These are phyloP conservation scores for Ennomos erosarius DNA, from an alignment of 2,888 invertebrate genomes.

Conservation along the genomic window DNA sequence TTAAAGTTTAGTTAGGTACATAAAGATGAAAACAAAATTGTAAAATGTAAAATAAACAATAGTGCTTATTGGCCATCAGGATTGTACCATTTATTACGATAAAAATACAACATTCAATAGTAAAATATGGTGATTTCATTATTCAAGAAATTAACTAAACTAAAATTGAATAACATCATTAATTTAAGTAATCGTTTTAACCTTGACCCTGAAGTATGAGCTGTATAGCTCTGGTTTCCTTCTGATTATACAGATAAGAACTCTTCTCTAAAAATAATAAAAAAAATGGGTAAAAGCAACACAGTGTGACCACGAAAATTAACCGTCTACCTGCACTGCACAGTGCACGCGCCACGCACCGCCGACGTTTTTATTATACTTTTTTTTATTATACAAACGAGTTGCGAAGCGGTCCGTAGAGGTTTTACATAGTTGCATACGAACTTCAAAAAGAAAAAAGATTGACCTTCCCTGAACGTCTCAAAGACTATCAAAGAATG, in stretches of 20 bases:
- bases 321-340: constrained; percentile 54
- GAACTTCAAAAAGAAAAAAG: constrained; percentile 15
- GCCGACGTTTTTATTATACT: constrained; percentile 36
- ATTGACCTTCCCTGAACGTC: constrained; percentile 19
- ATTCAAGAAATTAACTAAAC: too few species aligned
- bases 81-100: too few species aligned
- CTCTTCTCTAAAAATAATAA: constrained; percentile 1
- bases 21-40: too few species aligned
- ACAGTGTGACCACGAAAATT: constrained; percentile 29
- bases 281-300: constrained; percentile 13
- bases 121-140: too few species aligned
- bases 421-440: constrained; percentile 9
- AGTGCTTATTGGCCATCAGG: too few species aligned
- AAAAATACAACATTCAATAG: too few species aligned
- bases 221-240: too few species aligned
- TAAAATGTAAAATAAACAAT: too few species aligned
- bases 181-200: too few species aligned
- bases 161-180: too few species aligned
- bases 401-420: constrained; percentile 22
- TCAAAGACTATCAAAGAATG: constrained; percentile 23
- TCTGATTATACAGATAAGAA: not conserved
- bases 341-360: constrained; percentile 43
- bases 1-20: too few species aligned
- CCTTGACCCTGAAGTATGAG: too few species aligned
- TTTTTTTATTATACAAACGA: constrained; percentile 44